Conservation (phyloP, 2,888 invertebrate species). For the Pachymerium ferrugineum region DNA sequence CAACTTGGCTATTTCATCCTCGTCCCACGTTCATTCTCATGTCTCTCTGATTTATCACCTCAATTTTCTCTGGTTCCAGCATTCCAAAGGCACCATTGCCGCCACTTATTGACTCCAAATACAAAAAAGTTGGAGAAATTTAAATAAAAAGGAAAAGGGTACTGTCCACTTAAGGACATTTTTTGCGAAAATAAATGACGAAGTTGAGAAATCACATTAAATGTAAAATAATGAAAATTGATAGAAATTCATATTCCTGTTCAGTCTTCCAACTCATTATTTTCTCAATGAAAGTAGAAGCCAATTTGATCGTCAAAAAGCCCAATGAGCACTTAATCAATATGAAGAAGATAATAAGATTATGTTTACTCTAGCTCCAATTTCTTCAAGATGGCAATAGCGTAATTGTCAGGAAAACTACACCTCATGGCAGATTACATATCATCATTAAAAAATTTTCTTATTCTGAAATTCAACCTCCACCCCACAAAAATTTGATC, state of each 20-base stretch:
- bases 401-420: not conserved
- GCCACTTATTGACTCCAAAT: not conserved
- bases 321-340: conserved; percentile 11
- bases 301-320: not conserved
- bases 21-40: not conserved
- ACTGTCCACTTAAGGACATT: not conserved
- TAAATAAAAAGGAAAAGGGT: not conserved
- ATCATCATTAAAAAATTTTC: no score
- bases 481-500: no score
- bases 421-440: not conserved
- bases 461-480: no score
- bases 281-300: not conserved
- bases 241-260: not conserved
- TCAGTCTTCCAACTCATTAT: not conserved
- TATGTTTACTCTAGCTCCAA: not conserved
- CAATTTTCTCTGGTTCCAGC: not conserved
- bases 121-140: not conserved
- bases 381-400: not conserved
- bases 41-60: conserved; percentile 5
- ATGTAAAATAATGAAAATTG: not conserved
- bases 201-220: no score
- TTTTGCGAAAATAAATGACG: not conserved
- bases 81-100: not conserved
- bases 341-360: not conserved
- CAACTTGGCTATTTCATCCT: not conserved